A percentile compares a stretch with the other conserved stretches of the same genome.
Evolutionary conservation across 2,797 vertebrate genomes (phyloP).

Genomic region (Pseudocheirus occidentalis): DNA sequence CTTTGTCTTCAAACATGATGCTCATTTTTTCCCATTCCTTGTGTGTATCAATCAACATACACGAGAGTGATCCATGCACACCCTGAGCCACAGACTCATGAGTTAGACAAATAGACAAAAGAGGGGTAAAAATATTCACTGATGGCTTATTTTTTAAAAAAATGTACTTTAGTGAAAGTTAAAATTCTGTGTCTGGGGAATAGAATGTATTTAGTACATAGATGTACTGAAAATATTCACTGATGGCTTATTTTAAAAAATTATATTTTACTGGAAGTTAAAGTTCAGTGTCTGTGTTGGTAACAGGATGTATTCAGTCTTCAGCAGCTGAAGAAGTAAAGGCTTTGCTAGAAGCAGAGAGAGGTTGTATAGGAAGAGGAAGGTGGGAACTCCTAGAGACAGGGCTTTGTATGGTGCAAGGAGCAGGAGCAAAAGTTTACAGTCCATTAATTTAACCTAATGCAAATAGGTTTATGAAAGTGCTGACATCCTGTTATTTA

Average conservation of each 20-base stretch:
- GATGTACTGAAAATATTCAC: neutral
- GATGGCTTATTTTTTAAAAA: neutral
- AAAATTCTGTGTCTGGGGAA: neutral
- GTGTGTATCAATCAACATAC: neutral
- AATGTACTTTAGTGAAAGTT: neutral
- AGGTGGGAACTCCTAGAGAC: neutral
- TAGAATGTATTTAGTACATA: neutral
- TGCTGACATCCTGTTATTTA: slow-evolving; percentile 68
- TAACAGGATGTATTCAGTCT: neutral
- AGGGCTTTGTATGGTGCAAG: neutral
- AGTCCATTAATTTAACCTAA: slow-evolving; percentile 69
- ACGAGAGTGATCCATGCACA: neutral
- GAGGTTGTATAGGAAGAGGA: neutral
- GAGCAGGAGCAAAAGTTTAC: slow-evolving; percentile 64
- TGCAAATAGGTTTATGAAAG: slow-evolving; percentile 75
- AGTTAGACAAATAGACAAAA: neutral
- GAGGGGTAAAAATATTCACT: neutral
- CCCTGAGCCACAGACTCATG: neutral
- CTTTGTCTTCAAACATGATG: neutral
- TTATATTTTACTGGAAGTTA: neutral
- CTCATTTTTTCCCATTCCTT: neutral
- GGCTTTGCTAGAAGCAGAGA: neutral
- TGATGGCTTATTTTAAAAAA: neutral
- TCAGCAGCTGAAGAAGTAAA: neutral
- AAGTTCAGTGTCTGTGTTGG: neutral